These are phyloP conservation scores for Apis laboriosa DNA, from an alignment of 1,140 invertebrate species.

Conservation along the genomic window DNA sequence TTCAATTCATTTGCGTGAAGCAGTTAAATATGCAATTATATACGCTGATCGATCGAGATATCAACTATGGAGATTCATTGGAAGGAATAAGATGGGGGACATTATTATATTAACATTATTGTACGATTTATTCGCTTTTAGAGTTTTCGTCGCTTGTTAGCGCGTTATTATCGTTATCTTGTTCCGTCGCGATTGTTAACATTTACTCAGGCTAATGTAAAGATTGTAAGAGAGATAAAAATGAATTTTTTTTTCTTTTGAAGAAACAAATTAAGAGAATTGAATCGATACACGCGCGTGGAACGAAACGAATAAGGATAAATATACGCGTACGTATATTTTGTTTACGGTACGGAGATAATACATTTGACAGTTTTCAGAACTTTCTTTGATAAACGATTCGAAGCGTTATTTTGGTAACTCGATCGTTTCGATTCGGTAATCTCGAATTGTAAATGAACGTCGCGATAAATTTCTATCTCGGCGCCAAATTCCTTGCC, in stretches of 20 bases:
- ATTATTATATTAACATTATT: not conserved
- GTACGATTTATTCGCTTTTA: not conserved
- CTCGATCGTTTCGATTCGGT: not conserved
- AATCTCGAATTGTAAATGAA: not conserved
- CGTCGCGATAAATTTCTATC: not conserved
- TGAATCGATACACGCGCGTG: not conserved
- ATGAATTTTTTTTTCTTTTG: not conserved
- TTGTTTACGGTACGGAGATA: not conserved
- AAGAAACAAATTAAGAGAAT: not conserved
- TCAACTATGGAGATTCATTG: not conserved
- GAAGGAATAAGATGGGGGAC: not conserved
- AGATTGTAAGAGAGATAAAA: not conserved
- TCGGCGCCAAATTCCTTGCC: not conserved
- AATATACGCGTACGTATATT: too few species aligned
- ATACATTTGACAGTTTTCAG: not conserved
- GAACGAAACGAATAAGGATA: not conserved
- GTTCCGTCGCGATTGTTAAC: not conserved
- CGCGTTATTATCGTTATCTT: too few species aligned
- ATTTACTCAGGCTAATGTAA: not conserved
- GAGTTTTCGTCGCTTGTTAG: not conserved
- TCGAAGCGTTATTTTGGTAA: not conserved
- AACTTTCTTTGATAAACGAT: not conserved
- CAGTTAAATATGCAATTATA: not conserved
- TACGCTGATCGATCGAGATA: not conserved
- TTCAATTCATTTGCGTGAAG: not conserved